Evolutionary conservation across 64 coral and sea anemone species (phyloP).

Genomic region (Dendrophyllia cribrosa): DNA sequence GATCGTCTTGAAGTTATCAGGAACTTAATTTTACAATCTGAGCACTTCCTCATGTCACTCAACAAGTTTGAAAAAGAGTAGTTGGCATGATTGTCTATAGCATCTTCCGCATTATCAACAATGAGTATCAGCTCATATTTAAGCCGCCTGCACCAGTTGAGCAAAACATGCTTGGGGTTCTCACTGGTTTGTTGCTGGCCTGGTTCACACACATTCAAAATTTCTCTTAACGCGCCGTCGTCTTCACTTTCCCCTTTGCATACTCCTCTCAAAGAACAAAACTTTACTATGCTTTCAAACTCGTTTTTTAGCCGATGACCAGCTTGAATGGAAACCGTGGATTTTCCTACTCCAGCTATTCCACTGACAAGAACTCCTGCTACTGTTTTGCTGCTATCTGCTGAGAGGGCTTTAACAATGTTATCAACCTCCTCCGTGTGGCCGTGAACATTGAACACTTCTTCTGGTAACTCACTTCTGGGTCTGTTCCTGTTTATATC

Average conservation of each 20-base stretch:
- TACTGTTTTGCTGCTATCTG: background rate
- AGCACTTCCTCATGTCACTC: constrained; percentile 32
- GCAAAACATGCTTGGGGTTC: constrained; percentile 22
- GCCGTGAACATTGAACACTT: constrained; percentile 17
- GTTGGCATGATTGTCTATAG: constrained; percentile 5
- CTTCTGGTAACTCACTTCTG: constrained; percentile 58
- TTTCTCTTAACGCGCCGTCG: background rate
- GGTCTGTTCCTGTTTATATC: no score
- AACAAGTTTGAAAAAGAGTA: constrained; percentile 37
- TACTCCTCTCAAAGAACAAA: constrained; percentile 44
- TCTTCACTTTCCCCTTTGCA: constrained; percentile 9
- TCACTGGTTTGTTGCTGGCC: constrained; percentile 26
- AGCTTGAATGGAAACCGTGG: constrained; percentile 59
- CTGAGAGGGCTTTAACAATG: constrained; percentile 19
- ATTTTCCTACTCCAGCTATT: constrained; percentile 53
- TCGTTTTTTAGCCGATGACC: constrained; percentile 4
- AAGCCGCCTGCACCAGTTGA: constrained; percentile 50
- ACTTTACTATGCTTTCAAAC: constrained; percentile 17
- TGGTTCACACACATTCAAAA: constrained; percentile 43
- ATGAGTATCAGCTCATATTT: constrained; percentile 22
- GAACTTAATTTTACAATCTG: constrained; percentile 35
- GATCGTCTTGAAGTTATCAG: constrained; percentile 57
- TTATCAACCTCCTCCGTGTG: constrained; percentile 29
- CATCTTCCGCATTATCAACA: constrained; percentile 74
- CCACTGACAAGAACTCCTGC: constrained; percentile 57